These are phyloP conservation scores for Scrobipalpa atriplicella DNA, from an alignment of 2,888 invertebrate genomes.

Conservation along the genomic window DNA sequence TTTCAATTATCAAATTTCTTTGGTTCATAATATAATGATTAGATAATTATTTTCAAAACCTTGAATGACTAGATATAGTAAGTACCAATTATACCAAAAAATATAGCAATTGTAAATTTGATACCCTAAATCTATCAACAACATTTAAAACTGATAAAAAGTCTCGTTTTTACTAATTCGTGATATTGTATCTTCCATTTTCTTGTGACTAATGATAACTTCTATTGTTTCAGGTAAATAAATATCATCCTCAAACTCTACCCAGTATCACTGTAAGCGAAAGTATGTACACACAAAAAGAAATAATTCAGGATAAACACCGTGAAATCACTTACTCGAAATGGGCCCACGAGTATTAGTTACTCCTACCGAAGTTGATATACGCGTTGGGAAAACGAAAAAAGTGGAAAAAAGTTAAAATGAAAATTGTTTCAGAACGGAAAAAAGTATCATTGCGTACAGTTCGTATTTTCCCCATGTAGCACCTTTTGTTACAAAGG, in stretches of 20 bases:
- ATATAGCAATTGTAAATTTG: too few relatives aligned
- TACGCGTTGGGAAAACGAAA: neutral
- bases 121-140: too few relatives aligned
- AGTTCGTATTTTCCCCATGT: neutral
- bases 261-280: neutral
- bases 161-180: too few relatives aligned
- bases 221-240: constrained; percentile 10
- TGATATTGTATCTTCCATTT: too few relatives aligned
- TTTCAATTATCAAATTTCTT: too few relatives aligned
- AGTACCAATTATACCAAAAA: too few relatives aligned
- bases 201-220: neutral
- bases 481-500: neutral
- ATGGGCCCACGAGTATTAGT: neutral
- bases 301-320: neutral
- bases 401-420: constrained; percentile 14
- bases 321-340: neutral
- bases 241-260: neutral
- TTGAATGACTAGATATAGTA: too few relatives aligned
- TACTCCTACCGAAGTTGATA: constrained; percentile 4
- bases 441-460: neutral
- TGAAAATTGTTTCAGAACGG: constrained; percentile 9
- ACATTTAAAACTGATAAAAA: too few relatives aligned
- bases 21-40: too few relatives aligned
- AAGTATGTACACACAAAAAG: neutral
- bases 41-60: too few relatives aligned